Evolutionary conservation across 1,140 invertebrate genomes (phyloP), one percentile per base, ranked within the genome.

Genomic region (Carcinoscorpius rotundicauda): DNA sequence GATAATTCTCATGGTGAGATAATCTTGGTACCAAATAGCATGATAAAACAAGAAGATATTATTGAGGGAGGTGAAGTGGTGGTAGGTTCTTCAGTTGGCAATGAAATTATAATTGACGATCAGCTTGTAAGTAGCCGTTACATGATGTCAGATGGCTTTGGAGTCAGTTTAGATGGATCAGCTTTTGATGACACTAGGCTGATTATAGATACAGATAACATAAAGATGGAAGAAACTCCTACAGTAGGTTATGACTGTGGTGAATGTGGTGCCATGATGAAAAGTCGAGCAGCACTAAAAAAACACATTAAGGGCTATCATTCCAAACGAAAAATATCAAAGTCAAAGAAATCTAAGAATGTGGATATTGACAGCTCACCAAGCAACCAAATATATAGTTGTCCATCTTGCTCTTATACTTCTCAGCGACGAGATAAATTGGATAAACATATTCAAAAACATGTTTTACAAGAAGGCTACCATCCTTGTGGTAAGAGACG

Each of bases 401-500:
- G 74, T 62, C 65, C 71, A 6, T 67, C 71, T n/a, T 75, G 74
- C 61, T 55, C 64, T 10, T 75, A 73, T 59, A 63, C 64, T 3
- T 71, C 73, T 4, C 63, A 56, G 10, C 63, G 71, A 10, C 61
- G 74, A 53, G 73, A 74, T 58, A 71, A 72, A 51, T 65, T 73
- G 29, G 74, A 75, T 56, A 68, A 71, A 50, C 74, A 75, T 55
- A 72, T 74, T 49, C 65, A 69, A 62, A 72, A 72, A 52, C 74
- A 75, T 65, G 69, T 75, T 11, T 49, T 71, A 4, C 63, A 63
- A 3, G 73, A 74, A 56, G 73, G 73, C 10, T 71, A 69, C 60
- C 74, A 73, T 51, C 73, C 73, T 4, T 72, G 72, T 8, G 74
- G 73, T 3, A 75, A 75, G 56, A 72, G 72, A 58, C 66, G 74